A percentile compares a stretch with the other conserved stretches of the same genome.
Evolutionary conservation across 2,797 vertebrate species (phyloP).

Genomic region (Pseudotriccus pelzelni): DNA sequence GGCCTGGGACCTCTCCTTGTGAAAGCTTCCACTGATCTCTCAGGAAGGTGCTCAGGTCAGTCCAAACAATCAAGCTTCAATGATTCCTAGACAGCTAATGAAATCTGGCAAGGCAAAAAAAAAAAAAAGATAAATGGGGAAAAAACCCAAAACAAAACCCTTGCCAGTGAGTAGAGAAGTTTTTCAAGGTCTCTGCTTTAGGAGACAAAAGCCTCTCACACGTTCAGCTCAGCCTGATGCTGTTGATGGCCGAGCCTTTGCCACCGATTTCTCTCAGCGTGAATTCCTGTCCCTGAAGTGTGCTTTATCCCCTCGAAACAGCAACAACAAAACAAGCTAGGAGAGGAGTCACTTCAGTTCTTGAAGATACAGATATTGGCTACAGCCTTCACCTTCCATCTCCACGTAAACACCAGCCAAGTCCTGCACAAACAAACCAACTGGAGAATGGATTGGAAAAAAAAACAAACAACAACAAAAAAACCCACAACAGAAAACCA

Average conservation of each 20-base stretch:
- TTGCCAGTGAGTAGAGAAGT: background rate
- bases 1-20: background rate
- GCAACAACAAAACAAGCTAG: background rate
- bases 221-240: background rate
- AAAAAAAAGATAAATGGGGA: background rate
- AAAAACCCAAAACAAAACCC: background rate
- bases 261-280: conserved; percentile 3
- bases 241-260: background rate
- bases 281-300: conserved; percentile 54
- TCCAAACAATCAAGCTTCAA: background rate
- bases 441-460: fast-evolving
- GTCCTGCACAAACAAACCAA: conserved; percentile 40
- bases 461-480: background rate
- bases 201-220: conserved; percentile 32
- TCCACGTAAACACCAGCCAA: conserved; percentile 13
- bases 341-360: conserved; percentile 23
- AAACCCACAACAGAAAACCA: background rate
- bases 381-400: background rate
- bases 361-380: background rate
- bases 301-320: conserved; percentile 15
- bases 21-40: background rate
- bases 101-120: background rate
- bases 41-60: background rate
- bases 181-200: background rate
- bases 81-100: background rate